Base-by-base conservation (phyloP, 2,888 invertebrate species). In the Sminthurinus aureus region DNA sequence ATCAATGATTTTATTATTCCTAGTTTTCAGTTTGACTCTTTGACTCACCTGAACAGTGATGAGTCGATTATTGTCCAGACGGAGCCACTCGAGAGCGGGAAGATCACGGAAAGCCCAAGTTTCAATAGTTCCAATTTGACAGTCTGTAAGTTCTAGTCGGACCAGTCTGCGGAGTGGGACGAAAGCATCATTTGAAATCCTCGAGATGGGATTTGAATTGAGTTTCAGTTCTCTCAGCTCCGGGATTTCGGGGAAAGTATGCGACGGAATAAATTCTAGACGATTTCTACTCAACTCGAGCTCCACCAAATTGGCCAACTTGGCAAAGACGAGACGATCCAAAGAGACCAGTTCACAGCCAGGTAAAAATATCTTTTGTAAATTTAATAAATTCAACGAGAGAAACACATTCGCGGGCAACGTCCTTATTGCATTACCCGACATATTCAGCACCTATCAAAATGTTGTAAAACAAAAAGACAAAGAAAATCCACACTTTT, bases 231-330 rank as follows among this genome's bases (percentile, higher is more conserved):
- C 95, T 79, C 96, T 91, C 83, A 95, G 91, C 90, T 95, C 95
- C 8, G 94, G 92, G 83, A 95, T 93, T 11, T 94, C 93, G 86
- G 93, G 93, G 88, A 96, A 94, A 9, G 94, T 92, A 89, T 94
- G 93, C 20, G 95, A 93, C 0, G 96, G 96, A 87, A 96, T 92
- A 80, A 92, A 91, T 51, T 90, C 90, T 58, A 96, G 91, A 80
- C 92, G 91, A 90, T 96, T 96, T 88, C 93, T 92, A 87, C 95
- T 95, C 85, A 96, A 91, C 90, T 96, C 96, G 86, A 96, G 91
- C 90, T 96, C 96, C 4, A 96, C 94, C 74, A 96, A 91, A 90
- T 96, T 96, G 85, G 93, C 95, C 58, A 96, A 92, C 88, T 94
- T 93, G 87, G 94, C 92, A 90, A 96, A 96, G 2, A 95, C 94